Base-by-base conservation (phyloP, 2,888 invertebrate species). In the Choristoneura rosaceana region DNA sequence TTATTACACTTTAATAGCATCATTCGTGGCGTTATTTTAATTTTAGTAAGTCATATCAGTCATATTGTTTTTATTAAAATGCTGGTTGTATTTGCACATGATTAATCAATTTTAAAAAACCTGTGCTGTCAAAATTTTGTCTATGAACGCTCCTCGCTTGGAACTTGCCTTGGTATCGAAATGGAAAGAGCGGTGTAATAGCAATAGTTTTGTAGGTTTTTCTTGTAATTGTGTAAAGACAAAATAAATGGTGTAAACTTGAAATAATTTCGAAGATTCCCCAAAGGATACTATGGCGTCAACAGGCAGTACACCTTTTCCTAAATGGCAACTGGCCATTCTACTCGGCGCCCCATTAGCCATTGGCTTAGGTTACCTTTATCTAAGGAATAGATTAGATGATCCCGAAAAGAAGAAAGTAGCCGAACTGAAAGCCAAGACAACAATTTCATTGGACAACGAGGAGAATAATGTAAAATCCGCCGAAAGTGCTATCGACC, bases 281-380 rank as follows among this genome's bases (percentile, higher is more conserved):
- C 67, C 66, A 71, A 73, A 80, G 81, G 86, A 55, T 55, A 55
- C 81, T 78, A 94, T 94, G 93, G 90, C 91, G 79, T 94, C 94
- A 76, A 94, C 94, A 73, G 94, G 94, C 81, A 94, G 95, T 85
- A 94, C 95, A 87, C 94, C 95, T 68, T 94, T 96, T 90, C 96
- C 96, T 79, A 98, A 97, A 95, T 98, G 98, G 98, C 97, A 98
- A 94, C 94, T 98, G 82, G 98, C 97, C 75, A 94, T 98, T 76
- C 95, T 97, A 74, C 95, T 98, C 76, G 98, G 98, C 80, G 96
- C 98, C 77, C 97, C 98, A 82, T 95, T 98, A 79, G 97, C 97
- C 74, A 94, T 97, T 71, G 98, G 98, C 73, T 91, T 98, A 84
- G 97, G 97, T 84, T 96, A 97, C 85, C 97, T 97, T 93, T 97